A percentile compares a stretch with the other conserved stretches of the same genome.
phyloP scores from a whole-genome alignment of 2,113 vertebrate genomes.

The Chloropsis cyanopogon region DNA sequence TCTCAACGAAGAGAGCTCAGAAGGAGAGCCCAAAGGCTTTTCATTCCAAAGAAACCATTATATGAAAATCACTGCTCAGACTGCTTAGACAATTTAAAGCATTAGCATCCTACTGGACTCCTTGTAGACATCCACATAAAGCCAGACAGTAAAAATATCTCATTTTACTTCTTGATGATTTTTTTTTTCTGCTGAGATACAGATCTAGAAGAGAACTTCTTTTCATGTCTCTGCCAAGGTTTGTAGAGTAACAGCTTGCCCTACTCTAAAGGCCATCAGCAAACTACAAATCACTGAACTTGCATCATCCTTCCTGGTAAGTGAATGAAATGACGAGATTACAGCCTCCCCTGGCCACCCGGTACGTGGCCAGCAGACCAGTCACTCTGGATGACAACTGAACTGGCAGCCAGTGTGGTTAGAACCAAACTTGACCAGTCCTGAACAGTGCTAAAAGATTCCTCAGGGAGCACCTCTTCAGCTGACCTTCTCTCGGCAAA shows the following conservation, averaged over 20 bases:
- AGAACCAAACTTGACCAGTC: background rate
- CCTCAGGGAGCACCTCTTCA: background rate
- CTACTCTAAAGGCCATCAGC: background rate
- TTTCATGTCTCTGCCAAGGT: background rate
- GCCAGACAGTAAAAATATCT: background rate
- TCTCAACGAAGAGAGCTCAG: background rate
- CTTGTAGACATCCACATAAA: background rate
- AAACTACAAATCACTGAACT: background rate
- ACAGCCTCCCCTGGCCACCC: background rate
- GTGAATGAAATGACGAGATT: background rate
- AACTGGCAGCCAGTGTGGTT: background rate
- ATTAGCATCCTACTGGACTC: background rate
- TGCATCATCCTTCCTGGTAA: background rate
- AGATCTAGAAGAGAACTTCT: background rate
- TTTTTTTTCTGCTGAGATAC: background rate
- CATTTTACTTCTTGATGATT: background rate
- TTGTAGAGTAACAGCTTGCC: background rate
- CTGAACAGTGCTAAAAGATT: fast-evolving
- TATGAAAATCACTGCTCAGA: background rate
- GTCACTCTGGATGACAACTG: background rate
- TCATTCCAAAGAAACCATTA: background rate
- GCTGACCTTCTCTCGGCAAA: background rate
- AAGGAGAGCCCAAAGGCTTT: background rate
- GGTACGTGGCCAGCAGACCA: background rate
- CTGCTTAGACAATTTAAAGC: background rate